Base-by-base conservation (phyloP, 2,113 vertebrate genomes). In the Platichthys stellatus region DNA sequence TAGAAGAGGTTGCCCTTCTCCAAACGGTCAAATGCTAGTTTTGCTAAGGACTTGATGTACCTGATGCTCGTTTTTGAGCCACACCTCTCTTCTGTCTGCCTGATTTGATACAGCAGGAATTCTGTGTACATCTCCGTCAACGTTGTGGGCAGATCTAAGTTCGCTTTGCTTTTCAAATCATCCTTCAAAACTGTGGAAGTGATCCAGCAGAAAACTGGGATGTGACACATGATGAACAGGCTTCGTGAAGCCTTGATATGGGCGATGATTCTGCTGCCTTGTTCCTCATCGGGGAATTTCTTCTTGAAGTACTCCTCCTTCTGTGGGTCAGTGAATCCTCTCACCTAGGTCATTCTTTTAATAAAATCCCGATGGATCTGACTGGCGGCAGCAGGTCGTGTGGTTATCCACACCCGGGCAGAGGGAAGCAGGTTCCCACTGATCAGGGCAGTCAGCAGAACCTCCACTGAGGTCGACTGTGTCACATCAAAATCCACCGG, bases 301-400 rank as follows among this genome's bases (percentile, higher is more conserved):
- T 24, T 63, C 62, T 23, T 43, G 62, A 63, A 63, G 38, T 63
- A 63, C 5, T 63, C 62, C 21, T 63, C 62, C n/a, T 63, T 63
- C 21, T 63, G 62, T 24, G 35, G 40, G 24, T 63, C 62, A 18
- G 11, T 63, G 35, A 63, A 63, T 21, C 62, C 62, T 45, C 62
- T 45, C n/a, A 63, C 40, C 20, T 23, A 12, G 2, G 62, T 63
- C n/a, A 17, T 24, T 45, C 62, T 45, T 5, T 63, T 20, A 40
- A 45, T 12, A 3, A 45, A 45, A 11, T 45, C 21, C 9, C 2
- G 13, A 24, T 15, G n/a, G 38, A 45, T 43, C 40, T 21, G 38
- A 23, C 38, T 17, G 62, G 38, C 40, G 0, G 62, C 62, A 2
- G 31, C 40, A 0, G 62, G 62, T 18, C 62, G 38, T 3, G 62